Conservation (phyloP, 1,140 invertebrate genomes). For the Gonatopus flavifemur region DNA sequence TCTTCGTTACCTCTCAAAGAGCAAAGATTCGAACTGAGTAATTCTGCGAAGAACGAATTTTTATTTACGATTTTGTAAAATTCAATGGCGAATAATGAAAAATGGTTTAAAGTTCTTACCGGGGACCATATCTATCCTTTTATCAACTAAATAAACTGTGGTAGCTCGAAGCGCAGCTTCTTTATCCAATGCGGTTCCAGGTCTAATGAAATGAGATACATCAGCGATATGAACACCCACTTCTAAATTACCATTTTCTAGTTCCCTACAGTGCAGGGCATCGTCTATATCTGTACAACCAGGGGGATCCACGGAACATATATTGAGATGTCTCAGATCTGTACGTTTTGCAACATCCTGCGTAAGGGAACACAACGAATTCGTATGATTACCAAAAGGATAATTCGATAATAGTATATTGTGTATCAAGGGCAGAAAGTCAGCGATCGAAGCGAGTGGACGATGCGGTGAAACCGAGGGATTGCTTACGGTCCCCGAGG, state of each 20-base stretch:
- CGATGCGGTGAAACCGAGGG: too few species aligned
- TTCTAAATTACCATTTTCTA: constrained; percentile 79
- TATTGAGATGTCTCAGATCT: constrained; percentile 81
- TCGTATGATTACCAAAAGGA: too few species aligned
- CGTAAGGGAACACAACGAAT: too few species aligned
- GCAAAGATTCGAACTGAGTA: constrained; percentile 91
- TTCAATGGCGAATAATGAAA: neutral
- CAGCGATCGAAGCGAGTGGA: too few species aligned
- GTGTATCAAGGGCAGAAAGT: too few species aligned
- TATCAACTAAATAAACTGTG: constrained; percentile 89
- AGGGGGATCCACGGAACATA: constrained; percentile 98
- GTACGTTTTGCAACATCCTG: constrained; percentile 78
- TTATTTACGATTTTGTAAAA: constrained; percentile 1
- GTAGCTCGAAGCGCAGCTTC: constrained; percentile 85
- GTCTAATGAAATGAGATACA: constrained; percentile 91
- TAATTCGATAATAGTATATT: too few species aligned
- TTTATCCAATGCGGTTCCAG: constrained; percentile 82
- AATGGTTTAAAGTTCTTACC: constrained; percentile 50
- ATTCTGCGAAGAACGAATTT: constrained; percentile 60
- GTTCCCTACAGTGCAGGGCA: constrained; percentile 84
- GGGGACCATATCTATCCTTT: constrained; percentile 87
- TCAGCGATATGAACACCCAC: constrained; percentile 96
- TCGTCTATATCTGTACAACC: constrained; percentile 99
- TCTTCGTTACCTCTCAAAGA: constrained; percentile 84
- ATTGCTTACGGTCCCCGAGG: too few species aligned